phyloP scores from a whole-genome alignment of 2,797 vertebrate species.

The Phalanger gymnotis region DNA sequence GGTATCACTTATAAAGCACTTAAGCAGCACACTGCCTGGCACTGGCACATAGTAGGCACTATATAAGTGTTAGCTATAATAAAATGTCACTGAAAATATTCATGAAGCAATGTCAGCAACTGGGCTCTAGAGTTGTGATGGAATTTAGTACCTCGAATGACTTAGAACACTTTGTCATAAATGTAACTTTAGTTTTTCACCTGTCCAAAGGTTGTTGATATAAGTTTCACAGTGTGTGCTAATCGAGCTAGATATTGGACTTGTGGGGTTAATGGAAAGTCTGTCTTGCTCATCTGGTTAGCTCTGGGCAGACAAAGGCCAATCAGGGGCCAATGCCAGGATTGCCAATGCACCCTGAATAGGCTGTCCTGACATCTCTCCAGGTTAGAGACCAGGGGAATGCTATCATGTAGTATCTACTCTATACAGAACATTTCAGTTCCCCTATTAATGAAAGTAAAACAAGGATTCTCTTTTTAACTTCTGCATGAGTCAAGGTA shows the following conservation, averaged over 20 bases:
- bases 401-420: background rate
- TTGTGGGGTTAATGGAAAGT: background rate
- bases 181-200: conserved; percentile 32
- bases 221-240: conserved; percentile 28
- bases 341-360: conserved; percentile 13
- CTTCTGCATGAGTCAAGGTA: background rate
- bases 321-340: background rate
- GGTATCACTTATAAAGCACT: too few species aligned
- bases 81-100: background rate
- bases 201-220: conserved; percentile 28
- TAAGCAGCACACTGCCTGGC: background rate
- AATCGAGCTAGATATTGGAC: background rate
- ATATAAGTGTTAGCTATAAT: background rate
- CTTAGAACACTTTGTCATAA: conserved; percentile 16
- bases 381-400: background rate
- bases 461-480: conserved; percentile 35
- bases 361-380: background rate
- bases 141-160: conserved; percentile 53
- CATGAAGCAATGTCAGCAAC: too few species aligned
- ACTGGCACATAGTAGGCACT: background rate
- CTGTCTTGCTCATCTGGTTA: background rate
- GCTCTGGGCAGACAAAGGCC: conserved; percentile 1
- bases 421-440: conserved; percentile 7
- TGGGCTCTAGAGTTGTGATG: background rate
- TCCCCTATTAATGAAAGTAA: conserved; percentile 24